Percentiles rank a stretch among this genome's conserved stretches.
Conservation (phyloP, 2,888 invertebrate genomes). For the Rhamphomyia laevipes region DNA sequence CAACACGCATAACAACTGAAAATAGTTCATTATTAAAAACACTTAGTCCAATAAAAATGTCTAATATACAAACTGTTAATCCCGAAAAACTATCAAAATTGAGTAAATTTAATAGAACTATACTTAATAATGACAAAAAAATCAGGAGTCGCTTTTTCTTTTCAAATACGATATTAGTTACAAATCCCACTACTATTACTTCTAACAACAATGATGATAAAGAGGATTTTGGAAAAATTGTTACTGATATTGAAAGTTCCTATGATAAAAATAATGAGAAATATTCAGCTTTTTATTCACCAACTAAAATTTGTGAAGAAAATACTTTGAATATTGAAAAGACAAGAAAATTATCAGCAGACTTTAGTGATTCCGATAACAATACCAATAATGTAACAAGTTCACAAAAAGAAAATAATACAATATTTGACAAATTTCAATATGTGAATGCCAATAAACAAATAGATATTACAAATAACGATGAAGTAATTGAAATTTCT, state of each 20-base stretch:
- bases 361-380: too few species aligned
- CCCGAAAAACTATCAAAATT: slow-evolving; percentile 1
- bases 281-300: neutral
- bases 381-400: neutral
- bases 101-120: slow-evolving; percentile 38
- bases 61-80: slow-evolving; percentile 3
- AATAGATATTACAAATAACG: neutral
- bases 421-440: neutral
- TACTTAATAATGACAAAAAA: slow-evolving; percentile 33
- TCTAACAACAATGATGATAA: neutral
- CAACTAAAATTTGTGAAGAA: neutral
- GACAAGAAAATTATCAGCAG: too few species aligned
- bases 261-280: neutral
- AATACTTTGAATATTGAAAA: neutral
- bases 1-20: slow-evolving; percentile 19
- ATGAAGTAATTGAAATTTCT: slow-evolving; percentile 1
- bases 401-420: neutral
- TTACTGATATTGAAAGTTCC: neutral
- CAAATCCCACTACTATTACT: neutral
- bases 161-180: slow-evolving; percentile 16
- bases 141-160: slow-evolving; percentile 50
- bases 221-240: neutral
- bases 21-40: slow-evolving; percentile 24
- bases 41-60: slow-evolving; percentile 24
- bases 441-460: neutral